Evolutionary conservation across 35 echinoderm and acorn worm genomes (phyloP).

Genomic region (Stichopus chloronotus): DNA sequence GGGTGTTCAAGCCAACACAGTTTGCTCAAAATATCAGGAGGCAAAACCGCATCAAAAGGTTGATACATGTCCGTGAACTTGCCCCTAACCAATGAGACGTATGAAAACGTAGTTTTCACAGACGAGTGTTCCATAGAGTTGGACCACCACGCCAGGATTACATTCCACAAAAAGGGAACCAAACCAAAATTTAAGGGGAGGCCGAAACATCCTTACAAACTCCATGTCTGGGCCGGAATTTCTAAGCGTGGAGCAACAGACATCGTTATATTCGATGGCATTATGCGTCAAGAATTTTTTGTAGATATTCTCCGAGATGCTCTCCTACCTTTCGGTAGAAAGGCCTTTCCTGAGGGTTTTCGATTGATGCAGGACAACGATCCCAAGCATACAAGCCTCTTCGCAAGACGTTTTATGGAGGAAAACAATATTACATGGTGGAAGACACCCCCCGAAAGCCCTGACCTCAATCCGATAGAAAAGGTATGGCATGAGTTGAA

Average conservation of each 20-base stretch:
- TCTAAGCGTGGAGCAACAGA: slow-evolving; percentile 36
- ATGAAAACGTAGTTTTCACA: not conserved
- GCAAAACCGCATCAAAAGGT: not conserved
- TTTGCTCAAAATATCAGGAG: slow-evolving; percentile 18
- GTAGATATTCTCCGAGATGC: slow-evolving; percentile 25
- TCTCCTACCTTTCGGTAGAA: slow-evolving; percentile 46
- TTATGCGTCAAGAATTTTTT: slow-evolving; percentile 61
- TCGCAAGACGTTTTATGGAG: slow-evolving; percentile 46
- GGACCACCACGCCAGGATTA: not conserved
- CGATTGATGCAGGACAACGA: slow-evolving; percentile 67
- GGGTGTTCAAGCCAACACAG: not conserved
- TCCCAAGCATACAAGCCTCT: slow-evolving; percentile 58
- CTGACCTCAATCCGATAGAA: slow-evolving; percentile 73
- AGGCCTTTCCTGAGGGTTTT: slow-evolving; percentile 46
- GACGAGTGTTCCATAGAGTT: slow-evolving; percentile 14
- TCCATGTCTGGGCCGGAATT: slow-evolving; percentile 69
- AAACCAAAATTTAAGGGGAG: slow-evolving; percentile 17
- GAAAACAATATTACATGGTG: slow-evolving; percentile 50
- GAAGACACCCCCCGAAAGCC: slow-evolving; percentile 62
- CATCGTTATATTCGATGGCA: slow-evolving; percentile 57
- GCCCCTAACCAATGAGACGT: not conserved
- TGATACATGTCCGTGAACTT: not conserved
- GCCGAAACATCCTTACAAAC: slow-evolving; percentile 61
- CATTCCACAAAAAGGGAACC: not conserved
- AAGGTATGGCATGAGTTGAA: slow-evolving; percentile 71